Conservation (phyloP, 1,140 invertebrate genomes). For the Drosophila erecta region DNA sequence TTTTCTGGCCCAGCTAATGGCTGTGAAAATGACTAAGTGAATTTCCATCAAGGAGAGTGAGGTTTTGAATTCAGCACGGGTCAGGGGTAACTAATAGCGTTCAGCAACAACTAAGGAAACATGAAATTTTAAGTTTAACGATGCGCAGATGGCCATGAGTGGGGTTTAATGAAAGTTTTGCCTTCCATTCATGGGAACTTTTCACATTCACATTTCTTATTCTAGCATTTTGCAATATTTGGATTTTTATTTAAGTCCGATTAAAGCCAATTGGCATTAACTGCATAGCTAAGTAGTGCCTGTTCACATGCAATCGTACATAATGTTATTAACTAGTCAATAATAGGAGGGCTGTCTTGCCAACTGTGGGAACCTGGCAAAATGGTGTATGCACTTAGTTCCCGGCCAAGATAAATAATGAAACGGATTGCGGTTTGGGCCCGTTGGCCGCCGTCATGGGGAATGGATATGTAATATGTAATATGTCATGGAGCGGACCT, state of each 20-base stretch:
- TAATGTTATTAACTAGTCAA: conserved; percentile 38
- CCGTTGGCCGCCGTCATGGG: conserved; percentile 28
- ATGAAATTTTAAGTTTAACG: not conserved
- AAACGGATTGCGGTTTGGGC: conserved; percentile 13
- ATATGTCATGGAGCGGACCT: conserved; percentile 3
- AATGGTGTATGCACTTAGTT: conserved; percentile 30
- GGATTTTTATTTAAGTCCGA: no score
- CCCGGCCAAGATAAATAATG: conserved; percentile 10
- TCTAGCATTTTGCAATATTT: no score
- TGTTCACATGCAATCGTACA: not conserved
- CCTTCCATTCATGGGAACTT: no score
- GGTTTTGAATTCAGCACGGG: conserved; percentile 22
- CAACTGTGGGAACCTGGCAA: conserved; percentile 54
- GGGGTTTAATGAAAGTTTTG: no score
- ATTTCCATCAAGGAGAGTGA: conserved; percentile 51
- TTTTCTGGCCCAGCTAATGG: conserved; percentile 63
- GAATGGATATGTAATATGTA: conserved; percentile 13
- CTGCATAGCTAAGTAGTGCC: not conserved
- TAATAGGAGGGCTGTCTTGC: conserved; percentile 39
- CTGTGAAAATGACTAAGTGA: conserved; percentile 81
- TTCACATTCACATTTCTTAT: no score
- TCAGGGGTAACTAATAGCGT: conserved; percentile 60
- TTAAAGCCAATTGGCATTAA: not conserved
- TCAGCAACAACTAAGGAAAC: not conserved
- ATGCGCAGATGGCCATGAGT: not conserved